Evolutionary conservation across 2,797 vertebrate species (phyloP).

Genomic region (Amniataba percoides): DNA sequence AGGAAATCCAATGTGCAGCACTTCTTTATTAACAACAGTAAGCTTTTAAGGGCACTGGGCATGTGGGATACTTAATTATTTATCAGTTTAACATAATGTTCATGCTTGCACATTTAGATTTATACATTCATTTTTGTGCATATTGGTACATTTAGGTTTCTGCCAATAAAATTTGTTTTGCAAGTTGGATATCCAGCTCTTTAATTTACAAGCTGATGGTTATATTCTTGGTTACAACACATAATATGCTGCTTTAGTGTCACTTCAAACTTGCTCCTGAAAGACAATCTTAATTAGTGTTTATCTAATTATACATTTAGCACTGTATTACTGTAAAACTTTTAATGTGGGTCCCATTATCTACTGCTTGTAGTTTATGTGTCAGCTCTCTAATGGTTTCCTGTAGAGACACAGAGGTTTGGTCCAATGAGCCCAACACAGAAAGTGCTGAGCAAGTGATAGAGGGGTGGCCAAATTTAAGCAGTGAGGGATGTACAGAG

Average conservation of each 20-base stretch:
- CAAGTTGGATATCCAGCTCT: neutral
- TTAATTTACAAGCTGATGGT: neutral
- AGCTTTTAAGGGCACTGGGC: neutral
- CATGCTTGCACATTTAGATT: neutral
- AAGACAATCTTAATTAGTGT: constrained; percentile 2
- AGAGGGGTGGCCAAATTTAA: constrained; percentile 36
- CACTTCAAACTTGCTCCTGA: neutral
- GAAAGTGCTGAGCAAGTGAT: constrained; percentile 71
- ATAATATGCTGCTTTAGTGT: neutral
- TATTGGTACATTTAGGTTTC: neutral
- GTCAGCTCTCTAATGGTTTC: constrained; percentile 33
- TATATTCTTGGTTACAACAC: neutral
- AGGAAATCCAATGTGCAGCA: neutral
- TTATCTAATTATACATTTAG: neutral
- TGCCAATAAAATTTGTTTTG: constrained; percentile 6
- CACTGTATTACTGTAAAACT: neutral
- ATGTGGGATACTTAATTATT: neutral
- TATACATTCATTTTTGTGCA: neutral
- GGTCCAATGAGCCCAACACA: constrained; percentile 56
- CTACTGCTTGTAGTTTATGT: constrained; percentile 23
- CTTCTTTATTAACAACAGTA: neutral
- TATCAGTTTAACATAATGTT: neutral
- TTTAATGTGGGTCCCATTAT: constrained; percentile 14
- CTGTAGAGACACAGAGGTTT: constrained; percentile 29
- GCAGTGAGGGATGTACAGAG: constrained; percentile 29